Evolutionary conservation across 2,888 invertebrate genomes (phyloP).

Genomic region (Taphrorychus bicolor): DNA sequence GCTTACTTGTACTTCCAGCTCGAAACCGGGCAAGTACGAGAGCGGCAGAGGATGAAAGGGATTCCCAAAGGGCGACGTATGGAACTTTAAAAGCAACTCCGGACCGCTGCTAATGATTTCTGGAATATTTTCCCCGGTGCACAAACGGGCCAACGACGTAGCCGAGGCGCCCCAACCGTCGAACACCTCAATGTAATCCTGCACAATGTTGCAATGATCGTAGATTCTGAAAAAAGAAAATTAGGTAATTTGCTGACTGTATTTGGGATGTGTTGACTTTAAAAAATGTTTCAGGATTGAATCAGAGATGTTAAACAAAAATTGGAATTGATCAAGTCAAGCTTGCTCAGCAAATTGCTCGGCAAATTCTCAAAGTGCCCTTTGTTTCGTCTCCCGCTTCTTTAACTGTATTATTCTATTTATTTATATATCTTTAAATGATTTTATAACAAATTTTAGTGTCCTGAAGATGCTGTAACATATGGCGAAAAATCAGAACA

Average conservation of each 20-base stretch:
- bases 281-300: not conserved
- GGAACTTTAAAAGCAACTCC: constrained; percentile 80
- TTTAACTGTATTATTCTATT: no score
- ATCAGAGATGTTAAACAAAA: no score
- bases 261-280: not conserved
- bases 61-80: constrained; percentile 82
- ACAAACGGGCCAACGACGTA: constrained; percentile 78
- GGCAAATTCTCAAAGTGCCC: not conserved
- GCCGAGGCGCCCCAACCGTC: constrained; percentile 76
- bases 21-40: constrained; percentile 81
- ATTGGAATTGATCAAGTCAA: no score
- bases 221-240: constrained; percentile 67
- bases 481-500: no score
- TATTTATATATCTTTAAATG: no score
- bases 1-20: constrained; percentile 70
- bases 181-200: constrained; percentile 82
- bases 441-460: no score
- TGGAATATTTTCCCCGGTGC: constrained; percentile 83
- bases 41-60: constrained; percentile 81
- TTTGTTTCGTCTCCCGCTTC: no score
- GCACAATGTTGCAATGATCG: constrained; percentile 83
- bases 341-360: not conserved
- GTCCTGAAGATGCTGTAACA: no score
- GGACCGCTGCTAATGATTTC: constrained; percentile 80
- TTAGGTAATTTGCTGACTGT: not conserved